These are phyloP conservation scores for Aporrectodea caliginosa DNA, from an alignment of 1,140 invertebrate species.

Conservation along the genomic window DNA sequence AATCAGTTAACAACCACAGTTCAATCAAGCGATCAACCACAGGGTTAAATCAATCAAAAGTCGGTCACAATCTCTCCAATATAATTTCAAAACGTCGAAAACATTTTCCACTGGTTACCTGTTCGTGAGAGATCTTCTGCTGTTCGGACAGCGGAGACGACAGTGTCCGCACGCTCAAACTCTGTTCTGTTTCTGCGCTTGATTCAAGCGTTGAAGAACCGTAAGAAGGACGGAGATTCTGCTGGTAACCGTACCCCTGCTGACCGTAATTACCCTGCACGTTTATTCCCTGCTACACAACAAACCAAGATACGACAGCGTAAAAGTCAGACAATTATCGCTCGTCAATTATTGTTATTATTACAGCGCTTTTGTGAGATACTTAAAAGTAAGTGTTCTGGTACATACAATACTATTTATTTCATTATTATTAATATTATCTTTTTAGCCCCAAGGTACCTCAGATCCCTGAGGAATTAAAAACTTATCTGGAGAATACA, in stretches of 20 bases:
- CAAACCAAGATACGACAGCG: background rate
- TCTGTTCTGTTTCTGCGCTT: background rate
- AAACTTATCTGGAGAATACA: no score
- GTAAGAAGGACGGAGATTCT: background rate
- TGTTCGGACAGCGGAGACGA: background rate
- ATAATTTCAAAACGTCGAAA: no score
- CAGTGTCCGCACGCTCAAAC: background rate
- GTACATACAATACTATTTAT: background rate
- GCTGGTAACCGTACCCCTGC: background rate
- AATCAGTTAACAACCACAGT: no score
- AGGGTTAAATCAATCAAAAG: no score
- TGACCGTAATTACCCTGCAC: background rate
- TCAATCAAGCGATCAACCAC: no score
- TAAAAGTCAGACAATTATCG: background rate
- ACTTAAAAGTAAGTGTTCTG: background rate
- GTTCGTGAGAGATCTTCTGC: background rate
- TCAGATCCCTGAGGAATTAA: no score
- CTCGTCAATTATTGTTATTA: no score
- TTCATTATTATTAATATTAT: no score
- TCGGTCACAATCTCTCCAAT: no score
- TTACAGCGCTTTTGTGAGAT: no score
- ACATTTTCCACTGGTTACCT: background rate
- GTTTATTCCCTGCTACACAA: background rate
- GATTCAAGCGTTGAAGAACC: background rate
- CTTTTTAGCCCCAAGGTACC: no score